A percentile compares a stretch with the other conserved stretches of the same genome.
These are phyloP conservation scores for Phalacrocorax brasilianus DNA, from an alignment of 2,113 vertebrate species.

Conservation along the genomic window DNA sequence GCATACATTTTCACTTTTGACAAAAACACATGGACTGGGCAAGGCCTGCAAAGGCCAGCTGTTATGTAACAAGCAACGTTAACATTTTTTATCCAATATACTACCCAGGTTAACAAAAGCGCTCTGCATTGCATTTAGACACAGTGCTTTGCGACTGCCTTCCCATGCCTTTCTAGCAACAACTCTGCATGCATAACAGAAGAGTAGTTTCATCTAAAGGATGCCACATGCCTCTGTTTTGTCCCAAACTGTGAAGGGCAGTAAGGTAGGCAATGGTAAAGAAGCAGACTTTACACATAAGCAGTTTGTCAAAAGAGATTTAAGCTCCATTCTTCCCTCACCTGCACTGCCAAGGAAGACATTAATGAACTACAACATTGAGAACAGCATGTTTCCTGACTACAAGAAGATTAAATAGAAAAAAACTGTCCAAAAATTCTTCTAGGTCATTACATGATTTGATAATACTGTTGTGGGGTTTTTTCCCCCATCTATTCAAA, in stretches of 20 bases:
- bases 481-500: not conserved
- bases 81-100: not conserved
- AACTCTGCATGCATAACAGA: accelerated
- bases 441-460: not conserved
- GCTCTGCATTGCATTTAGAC: not conserved
- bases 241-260: not conserved
- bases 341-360: not conserved
- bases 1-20: not conserved
- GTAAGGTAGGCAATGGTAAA: not conserved
- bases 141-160: not conserved
- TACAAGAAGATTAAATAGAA: not conserved
- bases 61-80: not conserved
- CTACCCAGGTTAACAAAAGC: not conserved
- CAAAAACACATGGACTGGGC: not conserved
- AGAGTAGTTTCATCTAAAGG: not conserved
- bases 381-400: not conserved
- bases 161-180: not conserved
- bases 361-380: not conserved
- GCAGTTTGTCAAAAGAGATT: not conserved
- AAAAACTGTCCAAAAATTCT: not conserved
- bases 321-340: not conserved
- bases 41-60: not conserved
- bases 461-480: not conserved
- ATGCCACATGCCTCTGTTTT: not conserved
- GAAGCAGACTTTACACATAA: not conserved